Base-by-base conservation (phyloP, 2,888 invertebrate species). In the Rotaria macrura region DNA sequence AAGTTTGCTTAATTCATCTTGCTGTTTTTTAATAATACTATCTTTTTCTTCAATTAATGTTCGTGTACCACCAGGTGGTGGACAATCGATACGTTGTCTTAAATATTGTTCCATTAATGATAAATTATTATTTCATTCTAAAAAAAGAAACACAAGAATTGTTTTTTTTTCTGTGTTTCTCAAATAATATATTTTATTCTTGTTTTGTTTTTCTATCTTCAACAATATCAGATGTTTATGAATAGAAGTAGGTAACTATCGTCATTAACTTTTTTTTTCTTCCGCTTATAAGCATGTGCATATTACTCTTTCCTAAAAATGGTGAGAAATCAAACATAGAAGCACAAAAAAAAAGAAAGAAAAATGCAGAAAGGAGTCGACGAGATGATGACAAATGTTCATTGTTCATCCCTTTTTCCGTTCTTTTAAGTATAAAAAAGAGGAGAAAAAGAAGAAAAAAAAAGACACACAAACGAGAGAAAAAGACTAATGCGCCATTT, bases 1-100 rank as follows among this genome's bases (percentile, higher is more conserved):
- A 49, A 52, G 83, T 34, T 38, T 34, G 47, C 55, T 85, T 49
- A 85, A 52, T 57, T 57, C 83, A 83, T 85, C 85, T 55, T 83
- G 83, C 54, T 83, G 34, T 57, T 83, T 83, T 55, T 85, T 83
- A 40, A 85, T 85, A 23, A 52, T 83, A 17, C 40, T 14, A 79
- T 85, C 85, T 40, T 85, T 85, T 38, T 85, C 85, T 85, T 83
- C 83, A 43, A 85, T 83, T 47, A 85, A 57, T 83, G 83, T 83
- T 47, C 85, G 83, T 34, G 85, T 85, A 34, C 83, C 85, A 34
- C 65, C 65, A 14, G 85, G 83, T 83, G 85, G 85, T 47, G 85
- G 85, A 57, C 85, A 85, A 74, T 85, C 85, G 34, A 85, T 85
- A 47, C 85, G 83, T 57, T 83, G 83, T 47, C 83, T 55, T 57